Conservation (phyloP, 2,888 invertebrate species). For the Leucoma salicis region DNA sequence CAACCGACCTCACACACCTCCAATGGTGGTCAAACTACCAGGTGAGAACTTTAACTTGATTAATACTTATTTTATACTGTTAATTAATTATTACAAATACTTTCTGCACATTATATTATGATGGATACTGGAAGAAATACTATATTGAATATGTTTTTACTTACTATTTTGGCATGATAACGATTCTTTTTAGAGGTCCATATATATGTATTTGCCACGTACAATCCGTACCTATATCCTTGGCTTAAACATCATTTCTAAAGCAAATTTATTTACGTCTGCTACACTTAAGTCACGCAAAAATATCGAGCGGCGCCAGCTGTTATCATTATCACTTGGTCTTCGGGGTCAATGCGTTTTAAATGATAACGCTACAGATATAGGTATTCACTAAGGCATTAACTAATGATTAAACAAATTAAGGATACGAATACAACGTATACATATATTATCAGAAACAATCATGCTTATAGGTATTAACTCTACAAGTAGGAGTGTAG, state of each 20-base stretch:
- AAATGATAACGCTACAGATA: conserved; percentile 39
- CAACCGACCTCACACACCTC: conserved; percentile 71
- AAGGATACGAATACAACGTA: no score
- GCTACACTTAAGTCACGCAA: conserved; percentile 36
- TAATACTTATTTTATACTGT: neutral
- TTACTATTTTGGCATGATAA: no score
- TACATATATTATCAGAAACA: no score
- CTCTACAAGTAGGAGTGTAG: no score
- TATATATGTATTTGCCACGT: no score
- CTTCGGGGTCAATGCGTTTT: conserved; percentile 50
- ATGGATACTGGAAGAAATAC: no score
- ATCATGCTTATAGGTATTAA: no score
- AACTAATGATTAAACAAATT: conserved; percentile 30
- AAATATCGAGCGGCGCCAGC: conserved; percentile 51
- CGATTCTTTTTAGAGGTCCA: no score
- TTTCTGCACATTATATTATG: no score
- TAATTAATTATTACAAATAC: neutral
- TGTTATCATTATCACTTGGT: conserved; percentile 45
- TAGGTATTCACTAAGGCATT: conserved; percentile 34
- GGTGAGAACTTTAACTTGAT: conserved; percentile 63
- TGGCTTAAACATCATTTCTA: conserved; percentile 18
- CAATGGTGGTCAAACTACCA: conserved; percentile 81
- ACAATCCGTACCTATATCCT: conserved; percentile 9
- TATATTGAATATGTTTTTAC: neutral
- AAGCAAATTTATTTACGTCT: conserved; percentile 38